Conservation (phyloP, 2,888 invertebrate genomes). For the Leptopilina drosophilae region DNA sequence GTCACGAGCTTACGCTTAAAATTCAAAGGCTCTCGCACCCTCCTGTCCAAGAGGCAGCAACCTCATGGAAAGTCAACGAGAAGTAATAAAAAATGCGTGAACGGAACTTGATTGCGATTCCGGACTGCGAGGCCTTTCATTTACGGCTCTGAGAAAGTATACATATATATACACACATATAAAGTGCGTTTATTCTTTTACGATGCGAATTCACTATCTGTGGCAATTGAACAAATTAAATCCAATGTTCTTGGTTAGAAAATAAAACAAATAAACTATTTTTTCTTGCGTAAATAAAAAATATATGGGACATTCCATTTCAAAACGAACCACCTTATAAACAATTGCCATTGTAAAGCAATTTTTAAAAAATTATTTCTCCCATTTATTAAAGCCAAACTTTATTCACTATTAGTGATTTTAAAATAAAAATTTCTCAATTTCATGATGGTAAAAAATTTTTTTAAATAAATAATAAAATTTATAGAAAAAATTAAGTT, state of each 20-base stretch:
- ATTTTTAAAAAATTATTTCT: too few relatives aligned
- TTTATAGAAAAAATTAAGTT: too few relatives aligned
- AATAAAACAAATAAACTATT: not conserved
- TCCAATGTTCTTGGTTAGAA: not conserved
- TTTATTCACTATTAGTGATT: too few relatives aligned
- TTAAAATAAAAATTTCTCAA: too few relatives aligned
- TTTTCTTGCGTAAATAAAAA: too few relatives aligned
- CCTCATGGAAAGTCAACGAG: constrained; percentile 40
- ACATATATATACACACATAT: too few relatives aligned
- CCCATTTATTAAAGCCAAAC: too few relatives aligned
- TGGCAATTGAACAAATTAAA: constrained; percentile 38
- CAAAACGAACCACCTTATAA: too few relatives aligned
- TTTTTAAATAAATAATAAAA: too few relatives aligned
- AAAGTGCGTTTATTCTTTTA: constrained; percentile 1
- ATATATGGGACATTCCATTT: too few relatives aligned
- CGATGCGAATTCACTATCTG: constrained; percentile 28
- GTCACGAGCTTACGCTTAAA: constrained; percentile 47
- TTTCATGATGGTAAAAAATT: too few relatives aligned
- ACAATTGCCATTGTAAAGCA: too few relatives aligned
- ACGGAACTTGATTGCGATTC: constrained; percentile 38
- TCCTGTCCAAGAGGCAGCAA: constrained; percentile 26
- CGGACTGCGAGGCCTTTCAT: constrained; percentile 26
- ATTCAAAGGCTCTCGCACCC: constrained; percentile 45
- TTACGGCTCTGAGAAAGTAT: not conserved
- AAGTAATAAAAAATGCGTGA: constrained; percentile 41